Evolutionary conservation across 2,113 vertebrate species (phyloP).

Genomic region (Heteronetta atricapilla): DNA sequence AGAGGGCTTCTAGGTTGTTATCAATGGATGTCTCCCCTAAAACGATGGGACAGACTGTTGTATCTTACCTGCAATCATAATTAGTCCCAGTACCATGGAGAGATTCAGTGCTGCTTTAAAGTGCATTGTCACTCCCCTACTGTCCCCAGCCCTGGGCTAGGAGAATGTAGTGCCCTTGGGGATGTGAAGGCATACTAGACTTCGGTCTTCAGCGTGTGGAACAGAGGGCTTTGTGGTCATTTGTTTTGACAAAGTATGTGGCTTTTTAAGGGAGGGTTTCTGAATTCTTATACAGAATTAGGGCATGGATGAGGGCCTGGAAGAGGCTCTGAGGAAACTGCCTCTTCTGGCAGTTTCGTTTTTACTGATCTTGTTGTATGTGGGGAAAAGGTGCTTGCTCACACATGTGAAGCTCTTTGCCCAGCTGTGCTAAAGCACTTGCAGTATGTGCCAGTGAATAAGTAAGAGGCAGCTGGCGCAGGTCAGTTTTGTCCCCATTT

Average conservation of each 20-base stretch:
- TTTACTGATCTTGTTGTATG: neutral
- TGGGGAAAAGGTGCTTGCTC: neutral
- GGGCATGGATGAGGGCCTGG: neutral
- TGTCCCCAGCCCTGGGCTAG: neutral
- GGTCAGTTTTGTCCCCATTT: neutral
- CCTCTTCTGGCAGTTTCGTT: fast-evolving
- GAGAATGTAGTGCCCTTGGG: neutral
- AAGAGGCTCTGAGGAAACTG: neutral
- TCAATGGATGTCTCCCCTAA: constrained; percentile 56
- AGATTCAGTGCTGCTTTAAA: neutral
- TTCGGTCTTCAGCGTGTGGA: neutral
- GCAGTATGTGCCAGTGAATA: neutral
- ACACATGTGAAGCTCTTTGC: neutral
- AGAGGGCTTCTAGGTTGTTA: constrained; percentile 64
- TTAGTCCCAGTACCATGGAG: neutral
- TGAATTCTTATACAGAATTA: neutral
- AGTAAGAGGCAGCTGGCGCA: neutral
- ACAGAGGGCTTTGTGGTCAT: neutral
- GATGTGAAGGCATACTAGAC: neutral
- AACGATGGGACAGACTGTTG: constrained; percentile 50
- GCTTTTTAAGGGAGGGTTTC: neutral
- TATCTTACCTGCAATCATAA: constrained; percentile 61
- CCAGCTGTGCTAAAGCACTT: fast-evolving
- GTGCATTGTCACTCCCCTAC: neutral
- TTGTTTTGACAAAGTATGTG: neutral